These are phyloP conservation scores for Sarcophaga peregrina DNA, from an alignment of 1,140 invertebrate species.

Conservation along the genomic window DNA sequence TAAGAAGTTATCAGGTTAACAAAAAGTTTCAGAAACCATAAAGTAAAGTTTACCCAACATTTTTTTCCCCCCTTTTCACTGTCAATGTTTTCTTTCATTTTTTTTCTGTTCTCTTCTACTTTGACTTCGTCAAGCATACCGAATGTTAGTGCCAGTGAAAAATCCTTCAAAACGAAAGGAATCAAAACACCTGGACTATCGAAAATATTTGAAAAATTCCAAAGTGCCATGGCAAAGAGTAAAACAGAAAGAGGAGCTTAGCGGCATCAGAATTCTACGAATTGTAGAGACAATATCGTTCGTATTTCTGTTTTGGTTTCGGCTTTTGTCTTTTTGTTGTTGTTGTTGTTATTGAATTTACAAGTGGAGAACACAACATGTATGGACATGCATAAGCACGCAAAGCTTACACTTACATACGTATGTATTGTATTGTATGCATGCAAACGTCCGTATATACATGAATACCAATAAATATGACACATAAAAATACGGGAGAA, in stretches of 20 bases:
- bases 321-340: no score
- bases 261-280: neutral
- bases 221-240: neutral
- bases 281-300: neutral
- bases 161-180: conserved; percentile 29
- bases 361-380: conserved; percentile 40
- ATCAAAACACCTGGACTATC: conserved; percentile 33
- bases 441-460: no score
- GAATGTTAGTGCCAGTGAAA: neutral
- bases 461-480: no score
- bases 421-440: no score
- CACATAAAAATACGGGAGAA: no score
- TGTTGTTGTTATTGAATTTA: neutral
- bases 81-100: neutral
- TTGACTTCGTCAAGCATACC: neutral
- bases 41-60: no score
- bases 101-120: neutral
- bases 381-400: conserved; percentile 11
- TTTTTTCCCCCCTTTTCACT: neutral
- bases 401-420: conserved; percentile 23
- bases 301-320: neutral
- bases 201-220: neutral
- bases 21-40: no score
- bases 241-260: neutral
- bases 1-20: no score